These are phyloP conservation scores for Corella eumyota DNA, from an alignment of 23 tunicate genomes.

Conservation along the genomic window DNA sequence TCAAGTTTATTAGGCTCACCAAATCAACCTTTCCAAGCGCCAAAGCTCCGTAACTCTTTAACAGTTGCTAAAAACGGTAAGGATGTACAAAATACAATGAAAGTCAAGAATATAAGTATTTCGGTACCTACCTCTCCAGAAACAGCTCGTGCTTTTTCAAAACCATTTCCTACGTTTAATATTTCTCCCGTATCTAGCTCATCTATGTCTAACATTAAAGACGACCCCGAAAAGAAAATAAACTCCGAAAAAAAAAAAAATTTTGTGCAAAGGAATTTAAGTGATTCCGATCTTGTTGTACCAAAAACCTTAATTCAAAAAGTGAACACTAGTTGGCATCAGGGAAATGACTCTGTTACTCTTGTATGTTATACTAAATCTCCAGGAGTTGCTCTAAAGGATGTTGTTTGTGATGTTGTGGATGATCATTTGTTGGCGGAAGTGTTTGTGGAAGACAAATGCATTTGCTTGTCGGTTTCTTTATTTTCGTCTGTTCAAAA, in stretches of 20 bases:
- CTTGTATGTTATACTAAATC: neutral
- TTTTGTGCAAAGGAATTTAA: no score
- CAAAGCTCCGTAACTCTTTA: no score
- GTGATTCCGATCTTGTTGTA: no score
- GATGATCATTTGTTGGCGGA: constrained; percentile 5
- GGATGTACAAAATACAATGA: no score
- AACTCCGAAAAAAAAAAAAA: neutral
- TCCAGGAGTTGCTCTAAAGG: neutral
- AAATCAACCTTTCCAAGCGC: constrained; percentile 5
- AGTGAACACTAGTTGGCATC: constrained; percentile 16
- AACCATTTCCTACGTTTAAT: no score
- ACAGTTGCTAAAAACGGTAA: no score
- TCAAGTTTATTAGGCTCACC: constrained; percentile 4
- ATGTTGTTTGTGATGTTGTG: constrained; percentile 13
- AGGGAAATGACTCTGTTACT: constrained; percentile 4
- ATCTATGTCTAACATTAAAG: neutral
- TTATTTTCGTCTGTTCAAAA: neutral
- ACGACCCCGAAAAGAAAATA: neutral
- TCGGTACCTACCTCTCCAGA: neutral
- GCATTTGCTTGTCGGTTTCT: constrained; percentile 1
- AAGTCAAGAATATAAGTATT: no score
- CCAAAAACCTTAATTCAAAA: no score
- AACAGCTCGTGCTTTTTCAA: no score
- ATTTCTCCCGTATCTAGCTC: neutral
- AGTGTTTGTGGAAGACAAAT: neutral